phyloP scores from a whole-genome alignment of 2,113 vertebrate species.

The Catharus fuscescens region DNA sequence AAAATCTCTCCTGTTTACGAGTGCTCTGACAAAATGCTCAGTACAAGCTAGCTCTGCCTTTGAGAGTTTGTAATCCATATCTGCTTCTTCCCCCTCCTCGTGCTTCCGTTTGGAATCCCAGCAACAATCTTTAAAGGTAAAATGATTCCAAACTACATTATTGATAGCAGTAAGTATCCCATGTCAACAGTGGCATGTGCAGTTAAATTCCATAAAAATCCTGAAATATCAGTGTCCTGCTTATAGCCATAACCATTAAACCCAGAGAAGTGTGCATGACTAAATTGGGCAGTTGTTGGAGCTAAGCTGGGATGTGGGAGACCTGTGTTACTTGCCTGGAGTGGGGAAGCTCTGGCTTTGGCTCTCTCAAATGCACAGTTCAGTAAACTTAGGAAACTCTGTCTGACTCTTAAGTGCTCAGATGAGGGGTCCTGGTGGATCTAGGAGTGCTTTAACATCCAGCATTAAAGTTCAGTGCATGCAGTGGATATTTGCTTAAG shows the following conservation, averaged over 20 bases:
- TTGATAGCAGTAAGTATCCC: slow-evolving; percentile 89
- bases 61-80: slow-evolving; percentile 68
- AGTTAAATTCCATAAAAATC: background rate
- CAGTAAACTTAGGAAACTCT: background rate
- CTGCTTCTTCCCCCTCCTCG: slow-evolving; percentile 69
- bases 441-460: background rate
- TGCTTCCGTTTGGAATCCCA: slow-evolving; percentile 80
- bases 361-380: background rate
- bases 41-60: background rate
- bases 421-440: background rate
- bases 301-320: background rate
- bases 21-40: background rate
- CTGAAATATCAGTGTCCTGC: background rate
- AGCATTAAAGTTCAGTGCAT: background rate
- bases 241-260: background rate
- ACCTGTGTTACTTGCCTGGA: background rate
- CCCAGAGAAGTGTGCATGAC: background rate
- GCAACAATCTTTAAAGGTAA: slow-evolving; percentile 92
- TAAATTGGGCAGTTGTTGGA: background rate
- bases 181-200: background rate
- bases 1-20: background rate
- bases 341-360: background rate
- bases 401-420: background rate
- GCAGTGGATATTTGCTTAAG: background rate
- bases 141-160: slow-evolving; percentile 87